Base-by-base conservation (phyloP, 2,113 vertebrate species). In the Tetrao urogallus region DNA sequence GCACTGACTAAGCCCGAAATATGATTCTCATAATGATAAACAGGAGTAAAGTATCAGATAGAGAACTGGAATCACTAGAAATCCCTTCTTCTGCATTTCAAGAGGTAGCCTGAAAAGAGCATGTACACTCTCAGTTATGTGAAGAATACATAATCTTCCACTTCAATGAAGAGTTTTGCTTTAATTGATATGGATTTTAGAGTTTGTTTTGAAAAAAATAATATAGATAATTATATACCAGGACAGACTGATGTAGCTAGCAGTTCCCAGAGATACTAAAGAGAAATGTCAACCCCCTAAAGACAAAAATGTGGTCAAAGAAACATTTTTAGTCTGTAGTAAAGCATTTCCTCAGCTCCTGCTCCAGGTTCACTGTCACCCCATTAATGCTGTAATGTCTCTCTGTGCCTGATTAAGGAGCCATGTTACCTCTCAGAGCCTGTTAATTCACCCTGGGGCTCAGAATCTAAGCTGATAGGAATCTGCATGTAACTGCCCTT, bases 181-280 rank as follows among this genome's bases (percentile, higher is more conserved):
- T 96, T 65, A 88, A 90, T 93, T 38, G 10, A 30, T 88, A 89
- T n/a, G 71, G 34, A 57, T 84, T 92, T 86, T 24, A 34, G 73
- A 45, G 38, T 60, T 72, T 82, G 60, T 73, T 81, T 71, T 92
- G 82, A 96, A 94, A 86, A 91, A 97, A 96, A 91, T 70, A 91
- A 64, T 66, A 22, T 6, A 92, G 75, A 90, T 43, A 63, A 24
- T 93, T 66, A 89, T 86, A 63, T 90, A 70, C 78, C 25, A 93
- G 95, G 89, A 91, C 56, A 89, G 32, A 48, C 25, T 73, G 63
- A 94, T 69, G 90, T 45, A 88, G 66, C 50, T 90, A 90, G 65
- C 57, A 65, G 50, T 94, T 93, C 80, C 85, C 86, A 80, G 87
- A 94, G 86, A 95, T 17, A 36, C 63, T 95, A 57, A 96, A 91